A percentile compares a stretch with the other conserved stretches of the same genome.
Conservation (phyloP, 53 echinoderm and acorn worm genomes). For the Henricia sp. region DNA sequence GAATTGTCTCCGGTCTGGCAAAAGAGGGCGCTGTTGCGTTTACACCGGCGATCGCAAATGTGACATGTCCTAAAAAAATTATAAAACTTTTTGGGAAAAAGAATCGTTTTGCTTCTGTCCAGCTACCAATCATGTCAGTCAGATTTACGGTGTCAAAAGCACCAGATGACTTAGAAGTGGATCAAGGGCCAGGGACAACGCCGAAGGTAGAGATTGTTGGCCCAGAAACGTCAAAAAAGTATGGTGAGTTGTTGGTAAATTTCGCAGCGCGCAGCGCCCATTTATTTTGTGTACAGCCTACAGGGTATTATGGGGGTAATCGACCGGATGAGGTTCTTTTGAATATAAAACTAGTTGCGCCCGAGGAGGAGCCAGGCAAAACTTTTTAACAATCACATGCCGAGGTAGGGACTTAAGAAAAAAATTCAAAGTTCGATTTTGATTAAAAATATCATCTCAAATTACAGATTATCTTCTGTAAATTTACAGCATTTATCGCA, state of each 20-base stretch:
- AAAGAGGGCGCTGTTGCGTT: too few relatives aligned
- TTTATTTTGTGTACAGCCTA: background rate
- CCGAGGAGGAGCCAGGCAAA: background rate
- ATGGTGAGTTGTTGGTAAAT: slow-evolving; percentile 42
- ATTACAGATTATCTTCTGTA: background rate
- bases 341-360: background rate
- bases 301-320: too few relatives aligned
- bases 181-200: slow-evolving; percentile 8
- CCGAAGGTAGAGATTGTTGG: slow-evolving; percentile 55
- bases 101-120: too few relatives aligned
- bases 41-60: too few relatives aligned
- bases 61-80: too few relatives aligned
- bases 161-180: slow-evolving; percentile 57
- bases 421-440: too few relatives aligned
- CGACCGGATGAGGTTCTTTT: too few relatives aligned
- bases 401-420: too few relatives aligned
- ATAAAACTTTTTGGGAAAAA: too few relatives aligned
- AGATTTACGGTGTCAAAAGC: slow-evolving; percentile 66
- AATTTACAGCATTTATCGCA: background rate
- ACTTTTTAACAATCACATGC: too few relatives aligned
- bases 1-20: too few relatives aligned
- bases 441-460: too few relatives aligned
- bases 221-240: slow-evolving; percentile 48
- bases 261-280: background rate
- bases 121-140: slow-evolving; percentile 54